Conservation (phyloP, 2,888 invertebrate genomes). For the Imbricaverruca yamaguchii region DNA sequence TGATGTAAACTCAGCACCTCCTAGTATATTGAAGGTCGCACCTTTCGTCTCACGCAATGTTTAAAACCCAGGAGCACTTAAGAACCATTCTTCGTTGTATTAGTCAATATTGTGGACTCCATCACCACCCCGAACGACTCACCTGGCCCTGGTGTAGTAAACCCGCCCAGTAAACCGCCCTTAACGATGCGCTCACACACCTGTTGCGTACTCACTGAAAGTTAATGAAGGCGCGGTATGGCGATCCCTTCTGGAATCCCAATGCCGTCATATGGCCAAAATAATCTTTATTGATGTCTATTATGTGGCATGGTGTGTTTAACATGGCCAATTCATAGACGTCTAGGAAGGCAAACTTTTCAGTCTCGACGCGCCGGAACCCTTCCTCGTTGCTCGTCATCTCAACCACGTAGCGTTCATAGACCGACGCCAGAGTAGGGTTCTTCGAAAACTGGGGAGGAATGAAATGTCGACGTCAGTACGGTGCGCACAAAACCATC, state of each 20-base stretch:
- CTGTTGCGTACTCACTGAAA: background rate
- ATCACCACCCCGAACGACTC: no score
- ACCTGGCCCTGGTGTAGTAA: no score
- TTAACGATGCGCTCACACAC: no score
- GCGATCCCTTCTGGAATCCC: background rate
- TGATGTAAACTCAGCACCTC: no score
- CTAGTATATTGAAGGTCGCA: no score
- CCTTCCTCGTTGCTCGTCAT: background rate
- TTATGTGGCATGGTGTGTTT: background rate
- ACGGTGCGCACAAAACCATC: no score
- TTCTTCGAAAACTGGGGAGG: background rate
- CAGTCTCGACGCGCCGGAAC: background rate
- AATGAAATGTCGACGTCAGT: no score
- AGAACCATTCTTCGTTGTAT: no score
- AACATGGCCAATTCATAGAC: background rate
- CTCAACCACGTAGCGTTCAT: background rate
- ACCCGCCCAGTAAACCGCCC: no score
- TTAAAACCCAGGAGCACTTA: no score
- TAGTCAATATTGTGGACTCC: no score
- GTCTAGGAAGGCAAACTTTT: constrained; percentile 4
- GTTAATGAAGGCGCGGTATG: background rate
- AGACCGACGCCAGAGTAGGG: background rate
- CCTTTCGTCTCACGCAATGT: no score
- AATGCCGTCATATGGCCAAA: background rate
- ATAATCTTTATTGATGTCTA: background rate